Evolutionary conservation across 2,113 vertebrate genomes (phyloP), one percentile per base, ranked within the genome.

Genomic region (Ginglymostoma cirratum): DNA sequence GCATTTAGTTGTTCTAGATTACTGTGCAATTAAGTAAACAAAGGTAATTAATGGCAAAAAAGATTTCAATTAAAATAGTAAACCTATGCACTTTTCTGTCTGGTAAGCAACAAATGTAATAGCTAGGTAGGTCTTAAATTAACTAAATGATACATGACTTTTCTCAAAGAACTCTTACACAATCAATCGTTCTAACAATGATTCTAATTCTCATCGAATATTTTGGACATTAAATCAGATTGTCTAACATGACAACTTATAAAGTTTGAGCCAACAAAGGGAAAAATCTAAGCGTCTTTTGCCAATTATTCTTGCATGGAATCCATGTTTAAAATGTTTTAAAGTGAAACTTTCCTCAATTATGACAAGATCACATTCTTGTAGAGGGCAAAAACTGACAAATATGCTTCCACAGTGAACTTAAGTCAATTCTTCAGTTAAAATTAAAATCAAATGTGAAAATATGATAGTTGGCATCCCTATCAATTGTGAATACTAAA

Each of bases 371-470:
- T 48, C 94, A 95, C 93, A 76, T 34, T 95, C 67, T 34, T 48
- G 72, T 67, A 27, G 42, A 61, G 14, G 30, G 27, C 42, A 45
- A 42, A 69, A 42, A 95, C 45, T 95, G 69, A 42, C 21, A 48
- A 89, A 89, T 23, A 30, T 48, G 66, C 27, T 6, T 70, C 42
- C 38, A 52, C 14, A 42, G 19, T 76, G 23, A 12, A 48, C 34
- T 52, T 34, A 95, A 48, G 69, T 15, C 72, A 95, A 95, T 76
- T 95, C 86, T 61, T 94, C 92, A 48, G 38, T 95, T 52, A 72
- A 67, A 95, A 48, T 72, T 95, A 94, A 69, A 80, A 80, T 80
- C 14, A n/a, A 78, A 78, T 78, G 80, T 45, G 80, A 83, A 95
- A 95, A n/a, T 94, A 48, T 17, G 19, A 95, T 69, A 72, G 66